Evolutionary conservation across 2,888 invertebrate species (phyloP).

Genomic region (Netelia melanura): DNA sequence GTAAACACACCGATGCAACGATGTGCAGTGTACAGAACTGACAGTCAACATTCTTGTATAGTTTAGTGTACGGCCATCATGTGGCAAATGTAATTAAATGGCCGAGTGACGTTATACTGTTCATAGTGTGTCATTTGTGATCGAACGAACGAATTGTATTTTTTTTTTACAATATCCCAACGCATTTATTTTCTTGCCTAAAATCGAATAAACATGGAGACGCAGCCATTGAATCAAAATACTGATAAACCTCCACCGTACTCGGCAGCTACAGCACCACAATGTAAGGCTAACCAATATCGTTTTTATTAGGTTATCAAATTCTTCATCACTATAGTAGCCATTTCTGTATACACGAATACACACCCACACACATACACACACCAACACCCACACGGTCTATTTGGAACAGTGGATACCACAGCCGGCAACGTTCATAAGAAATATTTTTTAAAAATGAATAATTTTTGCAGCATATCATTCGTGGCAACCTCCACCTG

Average conservation of each 20-base stretch:
- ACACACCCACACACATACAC: too few species aligned
- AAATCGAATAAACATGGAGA: conserved; percentile 73
- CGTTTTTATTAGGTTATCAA: conserved; percentile 42
- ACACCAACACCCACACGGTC: too few species aligned
- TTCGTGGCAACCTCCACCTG: conserved; percentile 86
- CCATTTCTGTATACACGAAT: too few species aligned
- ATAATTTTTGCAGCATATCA: conserved; percentile 63
- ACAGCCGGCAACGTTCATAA: too few species aligned
- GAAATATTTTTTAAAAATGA: too few species aligned
- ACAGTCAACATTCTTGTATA: conserved; percentile 41
- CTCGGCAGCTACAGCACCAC: conserved; percentile 71
- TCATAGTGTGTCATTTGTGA: conserved; percentile 37
- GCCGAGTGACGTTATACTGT: conserved; percentile 43
- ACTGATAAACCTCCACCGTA: conserved; percentile 77
- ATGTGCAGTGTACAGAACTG: conserved; percentile 63
- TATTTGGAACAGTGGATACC: too few species aligned
- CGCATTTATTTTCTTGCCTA: conserved; percentile 1
- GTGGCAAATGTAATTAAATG: conserved; percentile 61
- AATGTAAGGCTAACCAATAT: conserved; percentile 67
- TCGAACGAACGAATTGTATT: conserved; percentile 19
- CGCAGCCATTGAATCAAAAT: conserved; percentile 70
- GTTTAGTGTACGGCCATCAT: conserved; percentile 40
- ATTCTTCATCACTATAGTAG: conserved; percentile 32
- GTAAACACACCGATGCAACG: conserved; percentile 22
- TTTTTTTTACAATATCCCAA: background rate